Evolutionary conservation across 2,113 vertebrate species (phyloP).

Genomic region (Pagrus major): DNA sequence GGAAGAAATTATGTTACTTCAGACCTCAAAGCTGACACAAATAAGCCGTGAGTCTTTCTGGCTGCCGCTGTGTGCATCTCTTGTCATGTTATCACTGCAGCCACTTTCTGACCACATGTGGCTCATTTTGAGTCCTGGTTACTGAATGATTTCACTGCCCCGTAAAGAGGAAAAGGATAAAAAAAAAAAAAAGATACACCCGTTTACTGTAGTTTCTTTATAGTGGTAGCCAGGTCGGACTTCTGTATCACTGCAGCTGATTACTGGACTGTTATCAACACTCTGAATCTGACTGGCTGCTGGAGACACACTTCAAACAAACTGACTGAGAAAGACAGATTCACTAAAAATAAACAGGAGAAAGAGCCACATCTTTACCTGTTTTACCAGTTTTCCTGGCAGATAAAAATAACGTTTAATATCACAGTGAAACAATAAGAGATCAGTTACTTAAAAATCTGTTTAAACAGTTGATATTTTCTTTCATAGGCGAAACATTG

Average conservation of each 20-base stretch:
- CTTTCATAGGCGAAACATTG: background rate
- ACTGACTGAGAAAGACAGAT: constrained; percentile 8
- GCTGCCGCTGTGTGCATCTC: constrained; percentile 1
- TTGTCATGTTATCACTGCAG: constrained; percentile 6
- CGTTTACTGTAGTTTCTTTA: constrained; percentile 42
- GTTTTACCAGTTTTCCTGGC: background rate
- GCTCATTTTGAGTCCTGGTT: constrained; percentile 30
- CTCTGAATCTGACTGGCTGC: constrained; percentile 47
- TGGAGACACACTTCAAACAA: constrained; percentile 49
- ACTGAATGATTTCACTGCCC: constrained; percentile 36
- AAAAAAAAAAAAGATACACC: background rate
- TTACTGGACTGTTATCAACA: constrained; percentile 47
- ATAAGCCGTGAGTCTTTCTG: background rate
- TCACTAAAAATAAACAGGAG: too few relatives aligned
- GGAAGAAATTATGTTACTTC: too few relatives aligned
- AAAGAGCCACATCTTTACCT: background rate
- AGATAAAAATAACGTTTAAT: background rate
- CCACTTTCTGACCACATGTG: constrained; percentile 48
- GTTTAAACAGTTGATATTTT: too few relatives aligned
- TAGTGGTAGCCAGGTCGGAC: constrained; percentile 55
- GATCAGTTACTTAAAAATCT: background rate
- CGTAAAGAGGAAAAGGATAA: constrained; percentile 31
- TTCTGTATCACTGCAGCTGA: constrained; percentile 45
- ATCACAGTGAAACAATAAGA: background rate
- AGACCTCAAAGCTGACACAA: background rate